A percentile compares a stretch with the other conserved stretches of the same genome.
phyloP scores from a whole-genome alignment of 1,140 invertebrate species.

The Drosophila chauvacae region DNA sequence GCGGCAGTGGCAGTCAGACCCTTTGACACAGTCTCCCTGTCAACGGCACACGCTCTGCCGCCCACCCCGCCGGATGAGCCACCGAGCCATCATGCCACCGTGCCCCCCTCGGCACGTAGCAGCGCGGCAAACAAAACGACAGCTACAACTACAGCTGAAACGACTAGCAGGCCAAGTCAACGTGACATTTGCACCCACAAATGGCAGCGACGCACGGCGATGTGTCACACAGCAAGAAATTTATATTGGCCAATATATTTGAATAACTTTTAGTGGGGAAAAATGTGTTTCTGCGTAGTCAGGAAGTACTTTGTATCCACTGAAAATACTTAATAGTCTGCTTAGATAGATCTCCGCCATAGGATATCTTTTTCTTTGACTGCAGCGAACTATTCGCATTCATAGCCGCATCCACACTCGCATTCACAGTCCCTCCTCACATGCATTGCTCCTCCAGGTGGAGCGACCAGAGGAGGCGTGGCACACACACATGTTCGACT shows the following conservation, averaged over 20 bases:
- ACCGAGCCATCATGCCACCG: not conserved
- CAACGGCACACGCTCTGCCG: conserved; percentile 30
- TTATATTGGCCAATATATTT: conserved; percentile 11
- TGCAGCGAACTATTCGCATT: conserved; percentile 47
- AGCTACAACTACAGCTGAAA: conserved; percentile 40
- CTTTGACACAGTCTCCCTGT: conserved; percentile 56
- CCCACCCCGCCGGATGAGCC: conserved; percentile 15
- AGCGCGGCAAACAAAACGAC: conserved; percentile 54
- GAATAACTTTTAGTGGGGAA: not conserved
- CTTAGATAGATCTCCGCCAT: not conserved
- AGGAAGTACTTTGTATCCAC: not conserved
- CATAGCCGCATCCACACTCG: conserved; percentile 19
- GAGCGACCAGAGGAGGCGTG: conserved; percentile 21
- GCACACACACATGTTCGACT: conserved; percentile 70
- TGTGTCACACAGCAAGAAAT: conserved; percentile 30
- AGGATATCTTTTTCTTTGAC: not conserved
- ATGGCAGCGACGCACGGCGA: conserved; percentile 63
- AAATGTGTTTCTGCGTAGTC: not conserved
- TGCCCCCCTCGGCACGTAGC: conserved; percentile 48
- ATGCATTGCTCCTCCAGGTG: conserved; percentile 16
- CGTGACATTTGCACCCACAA: conserved; percentile 80
- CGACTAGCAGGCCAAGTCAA: conserved; percentile 68
- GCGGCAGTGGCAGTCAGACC: conserved; percentile 53
- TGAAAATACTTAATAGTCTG: not conserved
- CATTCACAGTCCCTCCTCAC: conserved; percentile 26